Conservation (phyloP, 1,140 invertebrate genomes). For the Pygmarrhopalites habei region DNA sequence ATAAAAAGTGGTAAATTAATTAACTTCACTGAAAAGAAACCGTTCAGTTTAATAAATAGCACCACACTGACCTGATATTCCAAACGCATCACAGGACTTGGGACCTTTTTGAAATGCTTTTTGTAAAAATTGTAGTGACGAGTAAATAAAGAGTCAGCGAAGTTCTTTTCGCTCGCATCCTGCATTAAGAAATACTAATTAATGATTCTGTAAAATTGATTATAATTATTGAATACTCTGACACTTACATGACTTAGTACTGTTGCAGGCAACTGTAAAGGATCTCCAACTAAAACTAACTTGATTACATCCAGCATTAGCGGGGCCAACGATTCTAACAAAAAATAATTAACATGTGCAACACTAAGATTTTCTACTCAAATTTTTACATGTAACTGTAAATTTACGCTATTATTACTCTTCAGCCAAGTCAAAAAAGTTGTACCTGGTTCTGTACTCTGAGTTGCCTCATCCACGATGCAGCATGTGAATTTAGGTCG, state of each 20-base stretch:
- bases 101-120: background rate
- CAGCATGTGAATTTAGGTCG: conserved; percentile 60
- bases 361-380: too few species aligned
- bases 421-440: too few species aligned
- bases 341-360: too few species aligned
- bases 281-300: conserved; percentile 82
- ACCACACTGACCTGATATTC: too few species aligned
- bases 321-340: conserved; percentile 73
- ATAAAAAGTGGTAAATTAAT: too few species aligned
- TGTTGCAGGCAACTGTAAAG: conserved; percentile 74
- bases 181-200: too few species aligned
- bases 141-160: conserved; percentile 59
- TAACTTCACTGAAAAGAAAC: too few species aligned
- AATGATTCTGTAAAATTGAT: too few species aligned
- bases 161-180: conserved; percentile 53
- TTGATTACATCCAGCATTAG: conserved; percentile 61
- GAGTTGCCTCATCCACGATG: conserved; percentile 86
- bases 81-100: conserved; percentile 53
- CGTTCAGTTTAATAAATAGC: too few species aligned
- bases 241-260: conserved; percentile 56
- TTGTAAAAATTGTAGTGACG: conserved; percentile 51
- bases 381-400: too few species aligned
- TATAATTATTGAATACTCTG: too few species aligned
- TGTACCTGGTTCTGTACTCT: conserved; percentile 73
- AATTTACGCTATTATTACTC: too few species aligned